These are phyloP conservation scores for Oxystoma pomonae DNA, from an alignment of 2,888 invertebrate genomes.

Conservation along the genomic window DNA sequence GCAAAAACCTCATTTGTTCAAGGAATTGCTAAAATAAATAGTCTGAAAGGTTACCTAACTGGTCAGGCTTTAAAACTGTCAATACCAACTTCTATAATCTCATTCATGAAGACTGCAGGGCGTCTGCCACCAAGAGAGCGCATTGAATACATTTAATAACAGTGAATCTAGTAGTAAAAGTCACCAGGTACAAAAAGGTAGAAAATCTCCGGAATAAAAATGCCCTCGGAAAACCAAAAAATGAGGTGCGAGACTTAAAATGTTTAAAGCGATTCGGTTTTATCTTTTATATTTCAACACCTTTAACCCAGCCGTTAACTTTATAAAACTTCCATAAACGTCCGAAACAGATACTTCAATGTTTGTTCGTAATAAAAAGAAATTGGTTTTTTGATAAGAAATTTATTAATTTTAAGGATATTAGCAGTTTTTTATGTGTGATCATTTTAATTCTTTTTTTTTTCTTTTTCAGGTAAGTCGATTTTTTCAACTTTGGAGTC, in stretches of 20 bases:
- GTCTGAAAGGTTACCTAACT: neutral
- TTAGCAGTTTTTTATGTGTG: too few species aligned
- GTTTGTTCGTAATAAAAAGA: too few species aligned
- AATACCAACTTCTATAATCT: neutral
- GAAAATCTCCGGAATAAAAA: neutral
- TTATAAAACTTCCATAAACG: too few species aligned
- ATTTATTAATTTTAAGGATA: too few species aligned
- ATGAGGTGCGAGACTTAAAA: neutral
- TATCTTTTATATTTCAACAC: neutral
- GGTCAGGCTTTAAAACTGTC: neutral
- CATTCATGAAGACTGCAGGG: neutral
- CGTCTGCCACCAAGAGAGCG: neutral
- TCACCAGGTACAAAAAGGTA: neutral
- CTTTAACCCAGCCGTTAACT: too few species aligned
- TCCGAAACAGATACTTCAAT: too few species aligned
- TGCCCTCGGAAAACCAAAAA: neutral
- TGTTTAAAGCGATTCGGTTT: neutral
- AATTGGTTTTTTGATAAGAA: too few species aligned
- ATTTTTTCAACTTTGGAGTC: neutral
- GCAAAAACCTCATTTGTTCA: neutral
- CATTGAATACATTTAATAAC: neutral
- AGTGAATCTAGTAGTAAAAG: neutral
- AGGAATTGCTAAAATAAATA: neutral
- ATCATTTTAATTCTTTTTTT: too few species aligned
- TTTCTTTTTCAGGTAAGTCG: neutral